These are phyloP conservation scores for Craseonycteris thonglongyai DNA, from an alignment of 2,113 vertebrate species.

Conservation along the genomic window DNA sequence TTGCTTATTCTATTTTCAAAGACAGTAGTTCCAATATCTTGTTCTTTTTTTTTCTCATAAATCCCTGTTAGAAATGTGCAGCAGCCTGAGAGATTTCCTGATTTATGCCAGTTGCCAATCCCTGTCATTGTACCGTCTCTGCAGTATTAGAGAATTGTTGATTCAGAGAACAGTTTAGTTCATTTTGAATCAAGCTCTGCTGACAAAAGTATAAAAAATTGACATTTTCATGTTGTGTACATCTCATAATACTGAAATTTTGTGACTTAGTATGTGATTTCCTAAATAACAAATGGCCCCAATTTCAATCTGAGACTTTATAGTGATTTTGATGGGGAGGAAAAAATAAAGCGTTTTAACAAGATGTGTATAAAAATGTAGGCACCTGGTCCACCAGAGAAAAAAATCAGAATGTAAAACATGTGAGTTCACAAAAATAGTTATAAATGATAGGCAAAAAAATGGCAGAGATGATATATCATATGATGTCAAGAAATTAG, in stretches of 20 bases:
- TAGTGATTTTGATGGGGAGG: background rate
- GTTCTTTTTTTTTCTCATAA: background rate
- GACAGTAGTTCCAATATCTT: background rate
- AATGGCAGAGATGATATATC: background rate
- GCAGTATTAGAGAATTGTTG: background rate
- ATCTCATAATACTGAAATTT: background rate
- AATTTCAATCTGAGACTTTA: background rate
- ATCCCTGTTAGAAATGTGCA: background rate
- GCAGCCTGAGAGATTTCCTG: background rate
- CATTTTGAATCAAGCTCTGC: background rate
- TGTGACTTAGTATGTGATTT: background rate
- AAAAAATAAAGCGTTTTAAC: background rate
- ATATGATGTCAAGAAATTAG: background rate
- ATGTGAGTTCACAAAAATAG: background rate
- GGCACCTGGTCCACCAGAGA: background rate
- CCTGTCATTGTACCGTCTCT: background rate
- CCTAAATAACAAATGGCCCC: background rate
- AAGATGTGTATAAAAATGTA: background rate
- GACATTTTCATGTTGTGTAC: background rate
- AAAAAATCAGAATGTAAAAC: background rate
- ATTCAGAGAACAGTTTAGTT: background rate
- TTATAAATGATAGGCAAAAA: background rate
- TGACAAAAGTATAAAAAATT: background rate
- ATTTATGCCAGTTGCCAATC: fast-evolving
- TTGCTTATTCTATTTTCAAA: background rate